Percentiles rank a stretch among this genome's conserved stretches.
These are phyloP conservation scores for Polypterus bichir DNA, from an alignment of 2,113 vertebrate species.

Conservation along the genomic window DNA sequence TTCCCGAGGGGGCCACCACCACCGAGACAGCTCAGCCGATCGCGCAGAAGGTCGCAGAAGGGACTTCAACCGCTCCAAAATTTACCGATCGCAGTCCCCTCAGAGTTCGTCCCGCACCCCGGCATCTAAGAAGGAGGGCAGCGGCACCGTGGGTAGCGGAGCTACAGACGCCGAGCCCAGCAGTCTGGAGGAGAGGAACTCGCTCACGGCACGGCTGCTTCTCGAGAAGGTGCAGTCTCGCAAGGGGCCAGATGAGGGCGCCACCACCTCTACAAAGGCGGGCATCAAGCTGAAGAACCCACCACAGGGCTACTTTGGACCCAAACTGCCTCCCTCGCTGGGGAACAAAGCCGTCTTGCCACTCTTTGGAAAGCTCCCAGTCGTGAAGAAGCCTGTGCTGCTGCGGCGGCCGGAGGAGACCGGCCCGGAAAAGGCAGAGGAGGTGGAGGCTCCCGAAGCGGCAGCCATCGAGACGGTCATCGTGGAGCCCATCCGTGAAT, in stretches of 20 bases:
- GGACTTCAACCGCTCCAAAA: conserved; percentile 84
- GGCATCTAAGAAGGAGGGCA: conserved; percentile 27
- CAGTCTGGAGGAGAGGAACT: conserved; percentile 74
- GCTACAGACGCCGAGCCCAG: conserved; percentile 35
- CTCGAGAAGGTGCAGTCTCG: conserved; percentile 86
- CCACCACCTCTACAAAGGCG: conserved; percentile 52
- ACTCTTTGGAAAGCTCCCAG: conserved; percentile 84
- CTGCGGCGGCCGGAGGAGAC: conserved; percentile 56
- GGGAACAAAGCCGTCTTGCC: conserved; percentile 82
- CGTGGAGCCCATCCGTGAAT: conserved; percentile 58
- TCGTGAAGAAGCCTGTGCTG: conserved; percentile 52
- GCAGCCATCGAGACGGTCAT: conserved; percentile 55
- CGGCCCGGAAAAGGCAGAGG: conserved; percentile 53
- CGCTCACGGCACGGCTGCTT: conserved; percentile 76
- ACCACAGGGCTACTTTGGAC: conserved; percentile 92
- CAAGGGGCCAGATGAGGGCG: conserved; percentile 52
- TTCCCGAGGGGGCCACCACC: conserved; percentile 55
- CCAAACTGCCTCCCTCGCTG: conserved; percentile 80
- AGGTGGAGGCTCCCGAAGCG: conserved; percentile 40
- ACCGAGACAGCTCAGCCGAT: conserved; percentile 53
- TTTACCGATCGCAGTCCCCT: conserved; percentile 90
- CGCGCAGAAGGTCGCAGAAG: conserved; percentile 37
- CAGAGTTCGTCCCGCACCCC: conserved; percentile 52
- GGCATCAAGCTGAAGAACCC: conserved; percentile 90
- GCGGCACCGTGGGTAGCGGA: conserved; percentile 24